Evolutionary conservation across 2,888 invertebrate genomes (phyloP), one percentile per base, ranked within the genome.

Genomic region (Dermolepida albohirtum): DNA sequence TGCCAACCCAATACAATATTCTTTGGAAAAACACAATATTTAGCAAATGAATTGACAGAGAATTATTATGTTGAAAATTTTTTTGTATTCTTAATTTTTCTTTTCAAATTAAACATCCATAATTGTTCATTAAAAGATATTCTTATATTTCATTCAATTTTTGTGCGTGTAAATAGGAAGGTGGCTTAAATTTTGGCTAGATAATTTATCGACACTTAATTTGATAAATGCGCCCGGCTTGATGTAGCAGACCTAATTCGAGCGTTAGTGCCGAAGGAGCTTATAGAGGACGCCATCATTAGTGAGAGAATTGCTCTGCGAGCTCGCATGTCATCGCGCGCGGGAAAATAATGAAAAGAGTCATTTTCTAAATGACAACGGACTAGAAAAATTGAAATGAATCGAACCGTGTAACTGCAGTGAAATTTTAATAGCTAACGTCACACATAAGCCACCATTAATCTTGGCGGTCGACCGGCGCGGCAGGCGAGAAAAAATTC

Each of bases 351-450:
- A 47, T 62, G 44, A 47, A 34, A 47, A 49, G 47, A 57, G 41
- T 43, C 12, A 51, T 71, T 72, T 69, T 70, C 72, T 71, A 70
- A 73, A 72, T 72, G 73, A 72, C 72, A 70, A 73, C 69, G 71
- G 67, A 71, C 70, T 69, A 70, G 73, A 72, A 72, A 72, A 72
- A 73, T 73, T 72, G 73, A 73, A 64, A 72, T 70, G 71, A 73
- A 70, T 67, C 71, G 71, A 72, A 73, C 68, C 72, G 73, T 72
- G 70, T 69, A 73, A 69, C 69, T 68, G 70, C 67, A 68, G 67
- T 67, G 70, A 72, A 73, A 71, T 71, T 69, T 67, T 70, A 73
- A 72, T 72, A 70, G 70, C 70, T 65, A 71, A 70, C 70, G 70
- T 72, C 71, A 67, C 66, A 68, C 66, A 68, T 66, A 50, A 50